phyloP scores from a whole-genome alignment of 1,140 invertebrate species.

The Melipona quadrifasciata region DNA sequence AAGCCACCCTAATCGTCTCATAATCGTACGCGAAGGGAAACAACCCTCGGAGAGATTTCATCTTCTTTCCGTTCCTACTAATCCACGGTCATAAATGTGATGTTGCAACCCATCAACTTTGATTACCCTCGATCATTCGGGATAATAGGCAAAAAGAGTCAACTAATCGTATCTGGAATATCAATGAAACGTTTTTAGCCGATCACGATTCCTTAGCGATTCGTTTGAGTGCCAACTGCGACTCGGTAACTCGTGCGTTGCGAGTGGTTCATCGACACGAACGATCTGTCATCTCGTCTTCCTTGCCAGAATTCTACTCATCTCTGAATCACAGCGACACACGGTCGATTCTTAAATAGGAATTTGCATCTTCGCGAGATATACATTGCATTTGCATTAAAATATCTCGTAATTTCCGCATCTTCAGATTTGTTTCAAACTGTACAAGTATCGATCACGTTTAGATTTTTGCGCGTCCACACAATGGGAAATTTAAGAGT shows the following conservation, averaged over 20 bases:
- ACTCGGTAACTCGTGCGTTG: background rate
- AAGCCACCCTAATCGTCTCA: background rate
- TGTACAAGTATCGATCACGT: too few species aligned
- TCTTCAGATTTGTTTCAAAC: too few species aligned
- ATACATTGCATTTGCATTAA: too few species aligned
- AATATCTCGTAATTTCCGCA: too few species aligned
- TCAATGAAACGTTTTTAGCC: background rate
- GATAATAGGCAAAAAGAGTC: conserved; percentile 38
- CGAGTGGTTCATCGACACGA: background rate
- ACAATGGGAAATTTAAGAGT: too few species aligned
- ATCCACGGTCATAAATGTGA: background rate
- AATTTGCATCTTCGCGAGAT: too few species aligned
- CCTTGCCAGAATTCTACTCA: background rate
- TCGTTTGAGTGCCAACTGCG: background rate
- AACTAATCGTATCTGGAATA: conserved; percentile 20
- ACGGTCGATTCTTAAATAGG: background rate
- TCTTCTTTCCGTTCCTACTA: background rate
- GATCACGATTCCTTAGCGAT: too few species aligned
- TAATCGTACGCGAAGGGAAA: background rate
- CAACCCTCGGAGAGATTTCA: background rate
- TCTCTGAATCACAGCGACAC: background rate
- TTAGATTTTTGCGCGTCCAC: too few species aligned
- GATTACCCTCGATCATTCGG: conserved; percentile 9
- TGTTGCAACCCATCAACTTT: background rate
- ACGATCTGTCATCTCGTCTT: conserved; percentile 18